A percentile compares a stretch with the other conserved stretches of the same genome.
These are phyloP conservation scores for Seira ritae DNA, from an alignment of 2,888 invertebrate genomes.

Conservation along the genomic window DNA sequence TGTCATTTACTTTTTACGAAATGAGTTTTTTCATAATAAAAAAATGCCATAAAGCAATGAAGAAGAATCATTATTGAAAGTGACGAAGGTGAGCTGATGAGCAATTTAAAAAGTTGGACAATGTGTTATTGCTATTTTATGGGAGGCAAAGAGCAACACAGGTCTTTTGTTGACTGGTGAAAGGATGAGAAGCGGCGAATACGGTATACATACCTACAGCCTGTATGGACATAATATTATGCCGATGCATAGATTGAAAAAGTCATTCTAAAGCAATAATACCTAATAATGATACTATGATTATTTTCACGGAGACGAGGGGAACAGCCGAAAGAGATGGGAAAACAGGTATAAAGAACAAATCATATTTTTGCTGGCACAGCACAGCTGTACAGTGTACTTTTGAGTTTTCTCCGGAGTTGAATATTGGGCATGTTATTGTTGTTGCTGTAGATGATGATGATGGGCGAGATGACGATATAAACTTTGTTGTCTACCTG, in stretches of 20 bases:
- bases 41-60: conserved; percentile 16
- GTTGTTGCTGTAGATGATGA: conserved; percentile 25
- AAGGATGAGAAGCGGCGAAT: too few species aligned
- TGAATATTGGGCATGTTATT: too few species aligned
- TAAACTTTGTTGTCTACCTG: conserved; percentile 16
- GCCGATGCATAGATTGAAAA: conserved; percentile 8
- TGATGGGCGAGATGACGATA: conserved; percentile 18
- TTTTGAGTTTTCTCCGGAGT: conserved; percentile 24
- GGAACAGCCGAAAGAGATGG: background rate
- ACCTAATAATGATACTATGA: conserved; percentile 45
- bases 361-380: conserved; percentile 28
- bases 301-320: conserved; percentile 42
- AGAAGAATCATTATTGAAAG: conserved; percentile 33
- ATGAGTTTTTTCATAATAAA: conserved; percentile 34
- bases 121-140: too few species aligned
- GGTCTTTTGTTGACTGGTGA: too few species aligned
- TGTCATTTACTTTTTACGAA: conserved; percentile 35
- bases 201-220: too few species aligned
- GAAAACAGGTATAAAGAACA: conserved; percentile 4
- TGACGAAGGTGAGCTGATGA: conserved; percentile 41
- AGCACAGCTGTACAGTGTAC: conserved; percentile 53
- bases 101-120: too few species aligned
- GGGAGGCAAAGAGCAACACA: too few species aligned
- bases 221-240: too few species aligned
- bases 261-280: conserved; percentile 27